Percentiles rank a stretch among this genome's conserved stretches.
Conservation (phyloP, 2,113 vertebrate species). For the Brachionichthys hirsutus region DNA sequence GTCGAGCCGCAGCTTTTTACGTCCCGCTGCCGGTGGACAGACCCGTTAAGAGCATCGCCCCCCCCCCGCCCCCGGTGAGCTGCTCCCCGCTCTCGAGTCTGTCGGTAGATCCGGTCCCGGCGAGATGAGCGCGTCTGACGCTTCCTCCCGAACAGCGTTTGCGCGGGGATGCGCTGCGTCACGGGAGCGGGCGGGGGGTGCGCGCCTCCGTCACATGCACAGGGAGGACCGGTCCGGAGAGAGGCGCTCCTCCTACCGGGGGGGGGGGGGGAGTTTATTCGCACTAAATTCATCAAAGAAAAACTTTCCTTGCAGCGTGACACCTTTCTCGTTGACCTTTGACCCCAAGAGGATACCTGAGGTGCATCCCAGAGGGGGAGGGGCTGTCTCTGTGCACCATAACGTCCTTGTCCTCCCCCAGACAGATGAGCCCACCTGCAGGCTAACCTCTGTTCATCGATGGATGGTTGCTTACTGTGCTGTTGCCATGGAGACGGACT, state of each 20-base stretch:
- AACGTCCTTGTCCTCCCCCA: slow-evolving; percentile 31
- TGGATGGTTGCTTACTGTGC: too few relatives aligned
- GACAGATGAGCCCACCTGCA: not conserved
- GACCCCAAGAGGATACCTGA: slow-evolving; percentile 33
- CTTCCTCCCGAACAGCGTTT: slow-evolving; percentile 39
- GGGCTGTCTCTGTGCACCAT: slow-evolving; percentile 47
- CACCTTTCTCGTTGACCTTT: too few relatives aligned
- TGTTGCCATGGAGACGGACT: too few relatives aligned
- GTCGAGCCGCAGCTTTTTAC: slow-evolving; percentile 61
- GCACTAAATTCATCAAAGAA: too few relatives aligned
- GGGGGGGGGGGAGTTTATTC: slow-evolving; percentile 4
- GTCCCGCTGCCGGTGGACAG: slow-evolving; percentile 49
- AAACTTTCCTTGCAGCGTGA: too few relatives aligned
- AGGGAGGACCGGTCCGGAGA: slow-evolving; percentile 9
- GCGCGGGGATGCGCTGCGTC: slow-evolving; percentile 50
- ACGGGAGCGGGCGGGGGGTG: slow-evolving; percentile 44
- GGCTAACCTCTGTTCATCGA: too few relatives aligned
- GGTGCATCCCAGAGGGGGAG: not conserved
- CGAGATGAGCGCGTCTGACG: slow-evolving; percentile 46
- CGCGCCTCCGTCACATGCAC: slow-evolving; percentile 36
- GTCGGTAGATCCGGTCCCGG: slow-evolving; percentile 36
- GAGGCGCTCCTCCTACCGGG: slow-evolving; percentile 32
- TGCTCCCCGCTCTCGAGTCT: slow-evolving; percentile 34
- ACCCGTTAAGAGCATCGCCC: slow-evolving; percentile 50
- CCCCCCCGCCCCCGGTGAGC: slow-evolving; percentile 37